Base-by-base conservation (phyloP, 2,113 vertebrate species). In the Nipponia nippon region DNA sequence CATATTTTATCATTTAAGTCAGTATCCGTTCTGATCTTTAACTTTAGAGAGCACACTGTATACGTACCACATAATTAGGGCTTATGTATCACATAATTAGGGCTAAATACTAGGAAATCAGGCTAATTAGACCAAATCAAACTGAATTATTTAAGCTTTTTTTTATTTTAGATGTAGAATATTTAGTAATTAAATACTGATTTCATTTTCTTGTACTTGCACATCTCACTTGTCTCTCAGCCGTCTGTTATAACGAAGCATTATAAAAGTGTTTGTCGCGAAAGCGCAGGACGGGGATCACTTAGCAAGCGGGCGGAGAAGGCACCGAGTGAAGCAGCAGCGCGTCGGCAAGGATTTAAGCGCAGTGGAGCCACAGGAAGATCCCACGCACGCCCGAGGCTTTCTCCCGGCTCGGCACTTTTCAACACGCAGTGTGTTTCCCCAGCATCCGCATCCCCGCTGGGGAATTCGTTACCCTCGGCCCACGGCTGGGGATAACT, bases 21-120 rank as follows among this genome's bases (percentile, higher is more conserved):
- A 97, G 98, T 98, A 98, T 98, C 98, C 98, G 98, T 98, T 98
- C 98, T 98, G 98, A 98, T 98, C 98, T 98, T 98, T 98, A 98
- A 98, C 98, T 98, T 98, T 98, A 98, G 98, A 98, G 98, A 98
- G 97, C 58, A 18, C 95, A 97, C 98, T 98, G 98, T 98, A 98
- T 98, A 98, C 97, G 98, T 97, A 98, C 96, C 97, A 97, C 97
- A 80, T 98, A 98, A 98, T 98, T 98, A 98, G 97, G 98, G 98
- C 98, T 98, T 98, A 98, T 98, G 98, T 98, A 98, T 98, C 98
- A 98, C 97, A 96, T 98, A 98, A 98, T 98, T 98, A 98, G 98
- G 98, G 98, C 98, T 98, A 98, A 98, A 98, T 98, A 98, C 98
- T 98, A 98, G 98, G 98, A 98, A 98, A 98, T 98, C 98, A 98